A percentile compares a stretch with the other conserved stretches of the same genome.
Evolutionary conservation across 2,888 invertebrate species (phyloP).

Genomic region (Drosophila imparisetae): DNA sequence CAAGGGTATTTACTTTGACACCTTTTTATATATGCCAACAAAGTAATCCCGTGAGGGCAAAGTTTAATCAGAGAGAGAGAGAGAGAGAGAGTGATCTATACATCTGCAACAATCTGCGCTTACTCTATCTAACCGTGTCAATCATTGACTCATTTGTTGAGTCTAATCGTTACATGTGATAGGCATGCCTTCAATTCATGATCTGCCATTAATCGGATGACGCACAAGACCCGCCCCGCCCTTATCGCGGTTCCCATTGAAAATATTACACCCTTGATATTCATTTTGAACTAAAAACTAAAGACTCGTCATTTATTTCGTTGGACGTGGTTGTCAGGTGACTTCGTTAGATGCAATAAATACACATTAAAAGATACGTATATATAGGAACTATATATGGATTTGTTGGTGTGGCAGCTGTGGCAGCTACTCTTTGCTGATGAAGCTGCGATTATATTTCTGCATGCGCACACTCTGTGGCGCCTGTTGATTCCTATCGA

Average conservation of each 20-base stretch:
- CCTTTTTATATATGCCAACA: neutral
- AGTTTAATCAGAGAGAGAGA: neutral
- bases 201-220: neutral
- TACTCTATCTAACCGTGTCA: neutral
- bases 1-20: neutral
- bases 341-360: slow-evolving; percentile 11
- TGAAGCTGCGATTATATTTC: slow-evolving; percentile 74
- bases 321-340: neutral
- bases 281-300: neutral
- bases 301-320: slow-evolving; percentile 2
- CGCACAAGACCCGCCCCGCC: neutral
- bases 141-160: neutral
- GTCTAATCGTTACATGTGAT: neutral
- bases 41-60: neutral
- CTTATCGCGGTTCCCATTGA: neutral
- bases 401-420: neutral
- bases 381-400: slow-evolving; percentile 25
- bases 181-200: neutral
- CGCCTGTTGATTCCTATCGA: slow-evolving; percentile 85
- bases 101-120: neutral
- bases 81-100: neutral
- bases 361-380: neutral
- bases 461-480: slow-evolving; percentile 85
- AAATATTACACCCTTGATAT: neutral
- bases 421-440: slow-evolving; percentile 36